Percentiles rank a stretch among this genome's conserved stretches.
Evolutionary conservation across 2,113 vertebrate genomes (phyloP).

Genomic region (Phylloscopus trochiloides): DNA sequence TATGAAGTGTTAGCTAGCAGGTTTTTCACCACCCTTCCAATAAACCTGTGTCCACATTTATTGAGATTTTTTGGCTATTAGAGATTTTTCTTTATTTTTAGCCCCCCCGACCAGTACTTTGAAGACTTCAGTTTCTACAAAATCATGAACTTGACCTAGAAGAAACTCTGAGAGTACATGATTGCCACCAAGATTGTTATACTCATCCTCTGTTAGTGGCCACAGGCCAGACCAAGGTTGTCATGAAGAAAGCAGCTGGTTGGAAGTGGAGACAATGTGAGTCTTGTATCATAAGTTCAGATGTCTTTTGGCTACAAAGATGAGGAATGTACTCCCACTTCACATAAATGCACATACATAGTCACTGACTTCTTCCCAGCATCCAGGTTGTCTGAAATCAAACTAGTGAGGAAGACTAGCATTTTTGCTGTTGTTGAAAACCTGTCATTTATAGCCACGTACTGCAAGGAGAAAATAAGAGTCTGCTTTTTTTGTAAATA

Average conservation of each 20-base stretch:
- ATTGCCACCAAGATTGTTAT: not conserved
- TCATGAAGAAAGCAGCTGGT: not conserved
- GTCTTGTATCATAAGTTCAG: not conserved
- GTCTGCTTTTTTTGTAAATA: not conserved
- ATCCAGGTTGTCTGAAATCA: not conserved
- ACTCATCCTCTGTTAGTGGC: not conserved
- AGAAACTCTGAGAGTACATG: not conserved
- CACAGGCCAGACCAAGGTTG: not conserved
- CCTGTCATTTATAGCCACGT: not conserved
- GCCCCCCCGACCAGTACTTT: rapidly evolving
- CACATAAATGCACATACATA: not conserved
- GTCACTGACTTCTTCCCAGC: not conserved
- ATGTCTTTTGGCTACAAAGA: not conserved
- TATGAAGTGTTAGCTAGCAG: not conserved
- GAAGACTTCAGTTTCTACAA: not conserved
- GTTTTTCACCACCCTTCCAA: not conserved
- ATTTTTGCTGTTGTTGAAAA: not conserved
- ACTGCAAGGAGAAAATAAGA: not conserved
- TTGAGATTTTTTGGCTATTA: not conserved
- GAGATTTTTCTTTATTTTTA: not conserved
- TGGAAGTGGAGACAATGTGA: not conserved
- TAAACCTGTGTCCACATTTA: not conserved
- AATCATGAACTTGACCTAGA: not conserved
- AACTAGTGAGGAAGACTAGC: not conserved
- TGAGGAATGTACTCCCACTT: not conserved